These are phyloP conservation scores for Phasianus colchicus DNA, from an alignment of 2,113 vertebrate species.

Conservation along the genomic window DNA sequence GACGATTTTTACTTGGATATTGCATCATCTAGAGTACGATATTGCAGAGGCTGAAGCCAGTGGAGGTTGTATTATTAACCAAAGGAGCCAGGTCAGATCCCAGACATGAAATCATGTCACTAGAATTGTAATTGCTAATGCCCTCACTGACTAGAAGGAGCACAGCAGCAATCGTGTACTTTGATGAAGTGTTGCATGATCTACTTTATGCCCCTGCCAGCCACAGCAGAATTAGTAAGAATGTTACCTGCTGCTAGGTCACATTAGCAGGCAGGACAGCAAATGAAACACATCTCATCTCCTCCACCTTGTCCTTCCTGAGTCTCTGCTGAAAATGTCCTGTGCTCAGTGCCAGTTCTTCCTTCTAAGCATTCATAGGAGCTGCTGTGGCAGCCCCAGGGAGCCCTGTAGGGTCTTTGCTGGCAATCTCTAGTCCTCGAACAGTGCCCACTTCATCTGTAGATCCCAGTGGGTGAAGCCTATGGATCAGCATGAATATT, in stretches of 20 bases:
- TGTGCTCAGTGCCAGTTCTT: background rate
- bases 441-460: background rate
- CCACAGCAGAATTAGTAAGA: accelerated
- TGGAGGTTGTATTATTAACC: background rate
- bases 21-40: background rate
- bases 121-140: background rate
- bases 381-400: background rate
- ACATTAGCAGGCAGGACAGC: accelerated
- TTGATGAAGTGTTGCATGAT: background rate
- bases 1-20: background rate
- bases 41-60: background rate
- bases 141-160: accelerated
- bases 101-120: background rate
- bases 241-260: background rate
- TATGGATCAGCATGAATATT: background rate
- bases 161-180: accelerated
- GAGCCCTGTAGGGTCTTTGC: accelerated
- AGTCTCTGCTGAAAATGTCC: background rate
- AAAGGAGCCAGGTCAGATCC: background rate
- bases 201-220: background rate
- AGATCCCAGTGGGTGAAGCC: background rate
- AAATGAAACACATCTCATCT: background rate
- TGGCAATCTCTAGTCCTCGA: background rate
- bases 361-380: background rate
- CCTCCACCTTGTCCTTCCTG: accelerated